phyloP scores from a whole-genome alignment of 2,797 vertebrate species.

The Percopsis omiscomaycus region DNA sequence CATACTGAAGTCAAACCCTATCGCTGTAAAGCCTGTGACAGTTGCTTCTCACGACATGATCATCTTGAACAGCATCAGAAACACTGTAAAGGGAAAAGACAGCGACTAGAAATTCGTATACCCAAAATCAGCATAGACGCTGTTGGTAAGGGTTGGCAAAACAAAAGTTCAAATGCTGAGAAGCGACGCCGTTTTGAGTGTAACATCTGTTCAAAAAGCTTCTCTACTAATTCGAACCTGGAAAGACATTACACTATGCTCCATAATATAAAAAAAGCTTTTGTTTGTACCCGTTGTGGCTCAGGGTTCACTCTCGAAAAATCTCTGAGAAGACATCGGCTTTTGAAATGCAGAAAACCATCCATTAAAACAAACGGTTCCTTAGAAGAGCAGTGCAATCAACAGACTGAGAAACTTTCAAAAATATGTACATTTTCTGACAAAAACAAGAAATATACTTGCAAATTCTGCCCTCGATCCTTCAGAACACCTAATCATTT shows the following conservation, averaged over 20 bases:
- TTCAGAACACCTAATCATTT: conserved; percentile 66
- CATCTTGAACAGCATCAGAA: conserved; percentile 76
- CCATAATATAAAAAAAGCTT: conserved; percentile 66
- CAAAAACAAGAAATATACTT: conserved; percentile 65
- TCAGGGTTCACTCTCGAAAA: conserved; percentile 60
- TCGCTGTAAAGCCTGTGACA: conserved; percentile 79
- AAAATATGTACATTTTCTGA: conserved; percentile 59
- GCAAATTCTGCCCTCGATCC: conserved; percentile 73
- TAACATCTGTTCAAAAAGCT: conserved; percentile 64
- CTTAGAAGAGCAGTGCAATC: conserved; percentile 1
- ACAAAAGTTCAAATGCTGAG: conserved; percentile 20
- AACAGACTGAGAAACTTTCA: conserved; percentile 29
- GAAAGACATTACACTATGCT: conserved; percentile 70
- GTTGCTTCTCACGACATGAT: conserved; percentile 79
- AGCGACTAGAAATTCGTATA: conserved; percentile 69
- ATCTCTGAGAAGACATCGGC: conserved; percentile 63
- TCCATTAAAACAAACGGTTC: conserved; percentile 10
- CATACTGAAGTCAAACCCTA: conserved; percentile 83
- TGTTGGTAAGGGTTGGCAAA: conserved; percentile 68
- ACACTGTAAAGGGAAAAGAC: conserved; percentile 70
- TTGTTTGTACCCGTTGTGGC: conserved; percentile 70
- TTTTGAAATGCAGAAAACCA: conserved; percentile 53
- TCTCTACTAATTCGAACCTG: conserved; percentile 61
- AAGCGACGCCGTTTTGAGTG: conserved; percentile 60
- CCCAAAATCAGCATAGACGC: conserved; percentile 74